These are phyloP conservation scores for Typhlichthys eigenmanni DNA, from an alignment of 2,797 vertebrate genomes.

Conservation along the genomic window DNA sequence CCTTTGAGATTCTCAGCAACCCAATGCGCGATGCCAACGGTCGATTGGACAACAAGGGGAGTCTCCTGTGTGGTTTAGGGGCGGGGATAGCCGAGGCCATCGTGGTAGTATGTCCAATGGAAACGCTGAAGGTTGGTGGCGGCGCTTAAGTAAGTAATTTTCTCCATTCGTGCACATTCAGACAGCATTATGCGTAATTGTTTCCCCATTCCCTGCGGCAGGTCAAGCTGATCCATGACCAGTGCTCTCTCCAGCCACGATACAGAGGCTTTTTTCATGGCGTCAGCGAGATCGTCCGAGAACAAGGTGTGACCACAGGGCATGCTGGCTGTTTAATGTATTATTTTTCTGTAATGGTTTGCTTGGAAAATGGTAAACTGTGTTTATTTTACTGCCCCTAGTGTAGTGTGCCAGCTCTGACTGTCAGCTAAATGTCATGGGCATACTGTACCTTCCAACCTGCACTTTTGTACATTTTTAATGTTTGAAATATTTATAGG, in stretches of 20 bases:
- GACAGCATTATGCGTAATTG: neutral
- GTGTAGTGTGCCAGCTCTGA: no score
- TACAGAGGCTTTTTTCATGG: slow-evolving; percentile 85
- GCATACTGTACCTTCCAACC: no score
- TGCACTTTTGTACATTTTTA: no score
- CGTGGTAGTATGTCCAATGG: slow-evolving; percentile 82
- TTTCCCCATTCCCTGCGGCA: slow-evolving; percentile 33
- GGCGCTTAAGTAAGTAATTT: neutral
- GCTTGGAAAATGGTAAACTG: no score
- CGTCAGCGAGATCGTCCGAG: slow-evolving; percentile 82
- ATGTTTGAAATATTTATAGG: slow-evolving; percentile 56
- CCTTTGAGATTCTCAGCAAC: slow-evolving; percentile 81
- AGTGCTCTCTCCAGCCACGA: slow-evolving; percentile 79
- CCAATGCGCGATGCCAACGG: slow-evolving; percentile 76
- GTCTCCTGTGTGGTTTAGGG: slow-evolving; percentile 79
- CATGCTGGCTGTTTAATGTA: neutral
- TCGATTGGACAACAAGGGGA: slow-evolving; percentile 79
- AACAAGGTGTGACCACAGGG: slow-evolving; percentile 69
- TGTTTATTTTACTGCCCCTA: no score
- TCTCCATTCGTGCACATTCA: neutral
- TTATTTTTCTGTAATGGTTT: neutral
- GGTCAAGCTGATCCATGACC: slow-evolving; percentile 87
- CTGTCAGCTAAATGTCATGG: no score
- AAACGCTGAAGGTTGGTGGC: slow-evolving; percentile 78
- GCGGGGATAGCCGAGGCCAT: slow-evolving; percentile 78